Evolutionary conservation across 1,140 invertebrate genomes (phyloP).

Genomic region (Zaprionus ornatus): DNA sequence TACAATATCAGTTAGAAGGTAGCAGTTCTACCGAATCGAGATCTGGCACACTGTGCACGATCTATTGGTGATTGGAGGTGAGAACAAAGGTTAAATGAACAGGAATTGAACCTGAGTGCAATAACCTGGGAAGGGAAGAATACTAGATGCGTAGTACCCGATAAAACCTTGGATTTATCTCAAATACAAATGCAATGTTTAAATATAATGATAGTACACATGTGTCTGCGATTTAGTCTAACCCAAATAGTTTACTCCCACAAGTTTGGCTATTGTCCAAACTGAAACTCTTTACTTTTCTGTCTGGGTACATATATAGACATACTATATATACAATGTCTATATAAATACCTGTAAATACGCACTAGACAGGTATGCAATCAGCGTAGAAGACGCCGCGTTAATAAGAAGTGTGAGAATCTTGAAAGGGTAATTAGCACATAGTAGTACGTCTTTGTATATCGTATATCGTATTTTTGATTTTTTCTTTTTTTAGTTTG

Average conservation of each 20-base stretch:
- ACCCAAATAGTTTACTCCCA: background rate
- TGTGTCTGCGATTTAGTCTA: background rate
- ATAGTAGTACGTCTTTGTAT: conserved; percentile 28
- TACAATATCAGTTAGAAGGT: background rate
- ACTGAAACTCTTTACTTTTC: background rate
- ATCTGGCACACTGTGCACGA: background rate
- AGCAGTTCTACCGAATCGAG: background rate
- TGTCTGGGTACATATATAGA: background rate
- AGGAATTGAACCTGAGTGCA: background rate
- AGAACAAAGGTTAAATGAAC: background rate
- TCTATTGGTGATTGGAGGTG: background rate
- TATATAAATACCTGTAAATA: conserved; percentile 18
- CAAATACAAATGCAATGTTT: background rate
- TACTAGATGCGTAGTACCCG: background rate
- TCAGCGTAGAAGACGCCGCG: conserved; percentile 21
- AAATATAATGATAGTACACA: background rate
- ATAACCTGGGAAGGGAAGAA: background rate
- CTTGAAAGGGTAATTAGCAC: conserved; percentile 76
- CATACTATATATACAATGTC: background rate
- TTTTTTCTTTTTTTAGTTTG: background rate
- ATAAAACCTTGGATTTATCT: background rate
- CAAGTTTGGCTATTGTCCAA: background rate
- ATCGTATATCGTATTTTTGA: background rate
- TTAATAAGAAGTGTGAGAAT: conserved; percentile 68
- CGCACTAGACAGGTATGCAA: conserved; percentile 30